Base-by-base conservation (phyloP, 2,797 vertebrate genomes). In the Brotula barbata region DNA sequence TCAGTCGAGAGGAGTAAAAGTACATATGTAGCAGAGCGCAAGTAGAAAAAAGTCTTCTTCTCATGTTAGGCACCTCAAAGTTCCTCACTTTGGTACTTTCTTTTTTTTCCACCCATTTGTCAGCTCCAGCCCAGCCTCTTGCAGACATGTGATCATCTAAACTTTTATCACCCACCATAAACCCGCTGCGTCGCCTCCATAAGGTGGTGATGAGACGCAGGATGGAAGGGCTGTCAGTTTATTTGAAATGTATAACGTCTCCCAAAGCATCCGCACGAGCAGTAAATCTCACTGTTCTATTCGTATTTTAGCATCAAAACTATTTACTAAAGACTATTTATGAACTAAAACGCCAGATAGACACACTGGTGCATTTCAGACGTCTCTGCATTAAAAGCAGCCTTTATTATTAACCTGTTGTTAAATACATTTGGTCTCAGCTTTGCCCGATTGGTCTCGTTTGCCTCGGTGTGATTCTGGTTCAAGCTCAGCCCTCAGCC, bases 401-500 rank as follows among this genome's bases (percentile, higher is more conserved):
- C 8, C 20, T 36, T 23, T 51, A 13, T 17, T 16, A 17, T 54
- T 23, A 11, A 22, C 25, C n/a, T 28, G 25, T 41, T 19, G 40
- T 13, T 28, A 40, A 25, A 25, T n/a, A 13, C 19, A 13, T 19
- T 45, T 51, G 19, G 61, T 71, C 16, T 16, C 36, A 39, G 3
- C 53, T 52, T 36, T 31, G 8, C 28, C 44, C 36, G 52, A 75
- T 68, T 73, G 73, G 46, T 60, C 67, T 68, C 59, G 74, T 66
- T 50, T 71, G 36, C 51, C 25, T 60, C n/a, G 6, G 41, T 46
- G 55, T 68, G 61, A 64, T 71, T 80, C 42, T 64, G 65, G 68
- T 73, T 71, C 64, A 74, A 58, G 75, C 69, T 75, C 7, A 60
- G 43, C n/a, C 15, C 76, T 75, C 64, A 71, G 68, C 74, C 47